Conservation (phyloP, 1,140 invertebrate genomes). For the Papilio xuthus region DNA sequence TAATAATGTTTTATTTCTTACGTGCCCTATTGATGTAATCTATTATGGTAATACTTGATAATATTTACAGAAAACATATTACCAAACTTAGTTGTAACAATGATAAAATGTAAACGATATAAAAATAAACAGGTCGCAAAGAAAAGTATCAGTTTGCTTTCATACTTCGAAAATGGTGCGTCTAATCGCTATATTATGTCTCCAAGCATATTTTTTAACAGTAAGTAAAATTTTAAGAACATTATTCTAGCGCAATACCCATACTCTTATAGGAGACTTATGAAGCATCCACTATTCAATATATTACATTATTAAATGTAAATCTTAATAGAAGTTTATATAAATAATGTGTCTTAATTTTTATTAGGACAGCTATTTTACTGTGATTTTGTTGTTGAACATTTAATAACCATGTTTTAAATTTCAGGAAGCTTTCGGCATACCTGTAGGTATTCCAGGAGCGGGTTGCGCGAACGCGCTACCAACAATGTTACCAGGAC, state of each 20-base stretch:
- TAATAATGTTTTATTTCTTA: constrained; percentile 22
- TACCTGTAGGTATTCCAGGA: constrained; percentile 8
- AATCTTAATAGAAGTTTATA: too few species aligned
- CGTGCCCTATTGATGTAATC: not conserved
- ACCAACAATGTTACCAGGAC: constrained; percentile 22
- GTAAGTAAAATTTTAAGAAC: constrained; percentile 37
- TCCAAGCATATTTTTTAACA: constrained; percentile 17
- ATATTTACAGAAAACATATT: constrained; percentile 32
- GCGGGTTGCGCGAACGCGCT: constrained; percentile 1
- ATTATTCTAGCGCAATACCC: not conserved
- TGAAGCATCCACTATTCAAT: too few species aligned
- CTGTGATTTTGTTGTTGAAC: not conserved
- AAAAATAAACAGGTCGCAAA: constrained; percentile 20
- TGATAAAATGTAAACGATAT: constrained; percentile 32
- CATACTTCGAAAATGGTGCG: constrained; percentile 35
- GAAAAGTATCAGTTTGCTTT: constrained; percentile 8
- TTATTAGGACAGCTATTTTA: too few species aligned
- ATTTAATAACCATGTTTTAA: not conserved
- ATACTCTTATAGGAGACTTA: not conserved
- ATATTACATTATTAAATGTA: too few species aligned
- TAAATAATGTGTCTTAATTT: too few species aligned
- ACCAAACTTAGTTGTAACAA: constrained; percentile 9
- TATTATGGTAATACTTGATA: constrained; percentile 27
- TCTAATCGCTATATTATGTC: constrained; percentile 28
- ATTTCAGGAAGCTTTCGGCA: constrained; percentile 20